Evolutionary conservation across 1,140 invertebrate species (phyloP), one percentile per base, ranked within the genome.

Genomic region (Dendrolimus punctatus): DNA sequence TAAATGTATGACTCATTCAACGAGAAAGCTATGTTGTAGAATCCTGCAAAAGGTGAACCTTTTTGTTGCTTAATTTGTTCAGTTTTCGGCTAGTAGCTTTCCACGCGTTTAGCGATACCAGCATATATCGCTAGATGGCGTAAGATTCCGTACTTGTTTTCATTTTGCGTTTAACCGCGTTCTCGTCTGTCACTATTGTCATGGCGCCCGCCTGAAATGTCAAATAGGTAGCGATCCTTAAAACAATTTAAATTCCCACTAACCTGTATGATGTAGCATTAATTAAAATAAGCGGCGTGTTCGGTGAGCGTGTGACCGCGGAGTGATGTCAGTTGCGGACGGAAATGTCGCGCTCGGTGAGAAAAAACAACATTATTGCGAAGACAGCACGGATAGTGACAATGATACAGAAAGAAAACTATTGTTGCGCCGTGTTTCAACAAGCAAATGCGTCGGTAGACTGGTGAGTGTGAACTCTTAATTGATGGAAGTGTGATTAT

Each of bases 221-320:
- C 74, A 78, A 67, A 59, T 62, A 77, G 77, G 55, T 80, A 84
- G 79, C 75, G 68, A 68, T 46, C 51, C 58, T 54, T 67, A 49
- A 68, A 66, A 73, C 58, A 71, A 76, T 76, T 72, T 74, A 72
- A 75, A 76, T 67, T 80, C 66, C 66, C 64, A 57, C 59, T 60
- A 73, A 76, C 55, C 73, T 85, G 77, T 80, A 85, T 84, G 80
- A 85, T 85, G 82, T 85, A 85, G 82, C 58, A 64, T 56, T 66
- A 58, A 76, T 78, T 79, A 50, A 69, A 72, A 71, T 61, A 68
- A 69, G 71, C 62, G 46, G 68, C 55, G 73, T 66, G 74, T 67
- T 62, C 53, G 60, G 64, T 61, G 66, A 60, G 66, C 56, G 71
- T 71, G 71, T 64, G 72, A 62, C 65, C 62, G 71, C 53, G 67